These are phyloP conservation scores for Sphinx pinastri DNA, from an alignment of 2,888 invertebrate species.

Conservation along the genomic window DNA sequence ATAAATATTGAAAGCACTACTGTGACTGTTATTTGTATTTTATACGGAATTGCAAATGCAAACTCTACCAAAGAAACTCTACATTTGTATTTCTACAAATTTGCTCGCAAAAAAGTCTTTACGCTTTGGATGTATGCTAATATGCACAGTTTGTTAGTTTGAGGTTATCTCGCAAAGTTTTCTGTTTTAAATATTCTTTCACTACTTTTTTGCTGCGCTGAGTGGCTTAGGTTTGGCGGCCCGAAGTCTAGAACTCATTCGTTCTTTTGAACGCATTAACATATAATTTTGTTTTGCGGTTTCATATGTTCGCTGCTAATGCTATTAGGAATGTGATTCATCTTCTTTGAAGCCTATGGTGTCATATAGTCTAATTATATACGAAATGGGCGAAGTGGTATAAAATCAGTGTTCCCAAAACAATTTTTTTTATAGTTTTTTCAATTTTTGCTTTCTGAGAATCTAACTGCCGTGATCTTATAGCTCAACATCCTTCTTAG, in stretches of 20 bases:
- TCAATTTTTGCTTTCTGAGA: no score
- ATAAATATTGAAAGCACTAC: slow-evolving; percentile 38
- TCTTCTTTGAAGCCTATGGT: no score
- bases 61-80: slow-evolving; percentile 7
- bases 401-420: no score
- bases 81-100: slow-evolving; percentile 2
- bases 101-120: slow-evolving; percentile 6
- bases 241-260: neutral
- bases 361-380: no score
- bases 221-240: neutral
- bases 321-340: no score
- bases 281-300: no score
- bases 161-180: neutral
- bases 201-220: neutral
- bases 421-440: no score
- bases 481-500: no score
- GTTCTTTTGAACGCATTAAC: no score
- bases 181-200: neutral
- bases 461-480: no score
- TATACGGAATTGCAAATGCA: slow-evolving; percentile 18
- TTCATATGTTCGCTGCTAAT: no score
- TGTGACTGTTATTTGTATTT: slow-evolving; percentile 13
- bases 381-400: no score
- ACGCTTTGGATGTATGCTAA: neutral
- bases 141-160: neutral